These are phyloP conservation scores for Cephus nigrinus DNA, from an alignment of 2,888 invertebrate genomes.

Conservation along the genomic window DNA sequence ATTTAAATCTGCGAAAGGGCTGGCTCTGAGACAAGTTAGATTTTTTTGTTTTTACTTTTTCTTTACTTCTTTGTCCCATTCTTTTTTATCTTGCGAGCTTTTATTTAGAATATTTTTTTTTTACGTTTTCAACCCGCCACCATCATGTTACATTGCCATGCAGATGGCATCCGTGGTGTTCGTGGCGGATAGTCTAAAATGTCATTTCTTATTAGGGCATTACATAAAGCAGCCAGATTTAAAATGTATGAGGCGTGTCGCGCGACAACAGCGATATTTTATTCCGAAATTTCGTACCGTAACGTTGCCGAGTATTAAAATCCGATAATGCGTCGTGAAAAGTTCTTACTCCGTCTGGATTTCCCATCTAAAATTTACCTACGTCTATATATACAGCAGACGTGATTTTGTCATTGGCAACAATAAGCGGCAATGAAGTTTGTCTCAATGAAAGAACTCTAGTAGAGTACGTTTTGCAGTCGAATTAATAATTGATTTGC, in stretches of 20 bases:
- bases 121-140: background rate
- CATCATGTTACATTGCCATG: background rate
- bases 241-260: conserved; percentile 31
- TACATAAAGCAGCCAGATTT: conserved; percentile 28
- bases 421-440: no score
- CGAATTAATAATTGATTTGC: no score
- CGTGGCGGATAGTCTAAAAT: conserved; percentile 9
- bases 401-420: no score
- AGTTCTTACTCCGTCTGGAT: background rate
- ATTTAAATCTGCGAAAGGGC: background rate
- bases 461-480: no score
- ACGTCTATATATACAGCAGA: no score
- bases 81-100: background rate
- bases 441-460: no score
- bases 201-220: conserved; percentile 24
- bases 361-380: background rate
- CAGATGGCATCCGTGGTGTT: conserved; percentile 11
- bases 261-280: conserved; percentile 32
- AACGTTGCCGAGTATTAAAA: conserved; percentile 25
- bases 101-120: background rate
- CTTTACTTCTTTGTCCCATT: background rate
- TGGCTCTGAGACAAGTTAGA: background rate
- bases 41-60: background rate
- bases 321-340: conserved; percentile 30
- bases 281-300: conserved; percentile 30